Evolutionary conservation across 1,140 invertebrate species (phyloP).

Genomic region (Tachypleus tridentatus): DNA sequence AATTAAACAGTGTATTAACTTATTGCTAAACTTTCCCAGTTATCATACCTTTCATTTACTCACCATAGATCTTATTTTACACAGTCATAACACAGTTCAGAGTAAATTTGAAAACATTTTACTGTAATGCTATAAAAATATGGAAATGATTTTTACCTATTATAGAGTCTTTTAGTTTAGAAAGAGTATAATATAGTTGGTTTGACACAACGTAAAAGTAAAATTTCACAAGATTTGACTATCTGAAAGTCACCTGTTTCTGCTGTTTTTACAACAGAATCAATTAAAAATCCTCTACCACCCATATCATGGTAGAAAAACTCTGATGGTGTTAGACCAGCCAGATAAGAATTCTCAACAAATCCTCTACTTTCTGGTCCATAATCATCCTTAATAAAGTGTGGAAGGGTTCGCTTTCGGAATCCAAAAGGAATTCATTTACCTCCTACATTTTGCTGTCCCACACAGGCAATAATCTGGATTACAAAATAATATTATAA

Average conservation of each 20-base stretch:
- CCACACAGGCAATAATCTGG: slow-evolving; percentile 99
- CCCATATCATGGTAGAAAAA: slow-evolving; percentile 99
- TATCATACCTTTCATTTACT: slow-evolving; percentile 50
- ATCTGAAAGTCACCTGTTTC: slow-evolving; percentile 96
- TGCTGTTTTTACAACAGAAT: slow-evolving; percentile 99
- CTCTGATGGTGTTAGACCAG: slow-evolving; percentile 94
- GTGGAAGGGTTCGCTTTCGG: slow-evolving; percentile 91
- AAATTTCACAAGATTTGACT: too few relatives aligned
- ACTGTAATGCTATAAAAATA: too few relatives aligned
- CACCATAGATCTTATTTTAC: too few relatives aligned
- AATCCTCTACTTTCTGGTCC: slow-evolving; percentile 98
- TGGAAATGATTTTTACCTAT: too few relatives aligned
- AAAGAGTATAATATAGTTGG: too few relatives aligned
- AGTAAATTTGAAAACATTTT: too few relatives aligned
- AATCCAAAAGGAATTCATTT: slow-evolving; percentile 99
- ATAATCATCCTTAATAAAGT: slow-evolving; percentile 99
- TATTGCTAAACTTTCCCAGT: too few relatives aligned
- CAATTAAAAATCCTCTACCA: slow-evolving; percentile 98
- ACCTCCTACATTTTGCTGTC: slow-evolving; percentile 99
- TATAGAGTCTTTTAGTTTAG: too few relatives aligned
- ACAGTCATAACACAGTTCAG: too few relatives aligned
- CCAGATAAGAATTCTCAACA: slow-evolving; percentile 98
- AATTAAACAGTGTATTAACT: too few relatives aligned
- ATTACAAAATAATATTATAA: too few relatives aligned
- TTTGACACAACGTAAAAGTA: too few relatives aligned